These are phyloP conservation scores for Phrynocephalus vlangalii DNA, from an alignment of 2,797 vertebrate species.

Conservation along the genomic window DNA sequence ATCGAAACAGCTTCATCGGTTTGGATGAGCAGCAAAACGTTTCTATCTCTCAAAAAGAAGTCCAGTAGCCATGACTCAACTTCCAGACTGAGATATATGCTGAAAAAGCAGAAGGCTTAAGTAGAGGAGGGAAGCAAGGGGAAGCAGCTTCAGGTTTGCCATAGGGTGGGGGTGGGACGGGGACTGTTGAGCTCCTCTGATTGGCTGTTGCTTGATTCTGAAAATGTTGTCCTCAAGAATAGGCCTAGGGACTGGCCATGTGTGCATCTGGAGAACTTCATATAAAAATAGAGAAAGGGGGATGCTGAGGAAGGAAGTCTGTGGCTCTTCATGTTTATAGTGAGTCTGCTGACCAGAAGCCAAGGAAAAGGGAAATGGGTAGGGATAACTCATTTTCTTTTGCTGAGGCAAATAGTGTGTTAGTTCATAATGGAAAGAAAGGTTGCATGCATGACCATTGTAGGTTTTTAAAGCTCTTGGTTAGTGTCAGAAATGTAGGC, in stretches of 20 bases:
- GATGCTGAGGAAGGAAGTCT: not conserved
- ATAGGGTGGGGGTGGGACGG: not conserved
- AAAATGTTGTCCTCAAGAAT: not conserved
- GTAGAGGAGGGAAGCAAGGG: not conserved
- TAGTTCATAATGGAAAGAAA: not conserved
- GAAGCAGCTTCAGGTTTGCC: not conserved
- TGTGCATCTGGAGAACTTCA: not conserved
- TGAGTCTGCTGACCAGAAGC: not conserved
- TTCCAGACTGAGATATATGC: too few species aligned
- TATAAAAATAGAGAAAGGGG: not conserved
- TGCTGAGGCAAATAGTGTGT: too few species aligned
- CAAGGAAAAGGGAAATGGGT: not conserved
- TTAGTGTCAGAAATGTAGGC: not conserved
- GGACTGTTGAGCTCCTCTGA: too few species aligned
- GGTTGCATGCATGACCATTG: not conserved
- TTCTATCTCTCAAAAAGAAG: too few species aligned
- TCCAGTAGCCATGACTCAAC: too few species aligned
- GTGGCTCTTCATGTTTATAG: not conserved
- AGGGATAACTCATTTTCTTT: not conserved
- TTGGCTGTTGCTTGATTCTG: not conserved
- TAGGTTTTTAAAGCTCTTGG: not conserved
- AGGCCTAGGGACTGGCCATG: not conserved
- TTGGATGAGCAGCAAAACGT: too few species aligned
- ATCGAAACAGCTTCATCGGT: too few species aligned
- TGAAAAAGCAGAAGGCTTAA: not conserved